phyloP scores from a whole-genome alignment of 2,113 vertebrate species.

The Trinectes maculatus region DNA sequence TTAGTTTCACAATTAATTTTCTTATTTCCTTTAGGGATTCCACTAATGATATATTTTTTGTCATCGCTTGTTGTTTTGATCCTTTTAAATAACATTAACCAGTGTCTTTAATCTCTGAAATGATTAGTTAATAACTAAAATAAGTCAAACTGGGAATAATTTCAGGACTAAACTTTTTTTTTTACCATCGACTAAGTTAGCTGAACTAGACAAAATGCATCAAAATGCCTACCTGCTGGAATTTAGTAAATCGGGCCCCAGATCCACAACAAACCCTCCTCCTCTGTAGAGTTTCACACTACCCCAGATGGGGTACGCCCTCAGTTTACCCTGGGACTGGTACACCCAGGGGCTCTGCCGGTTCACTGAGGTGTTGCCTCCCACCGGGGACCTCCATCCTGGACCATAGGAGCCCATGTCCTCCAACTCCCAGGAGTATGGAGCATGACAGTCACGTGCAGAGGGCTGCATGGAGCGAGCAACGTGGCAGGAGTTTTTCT shows the following conservation, averaged over 20 bases:
- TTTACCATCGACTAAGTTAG: not conserved
- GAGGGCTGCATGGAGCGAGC: conserved; percentile 73
- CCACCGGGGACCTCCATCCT: conserved; percentile 80
- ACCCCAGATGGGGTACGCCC: conserved; percentile 86
- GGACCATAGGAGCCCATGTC: conserved; percentile 85
- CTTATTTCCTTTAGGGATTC: too few relatives aligned
- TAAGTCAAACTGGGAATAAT: not conserved
- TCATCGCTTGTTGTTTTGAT: too few relatives aligned
- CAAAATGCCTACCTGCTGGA: conserved; percentile 81
- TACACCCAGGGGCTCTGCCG: conserved; percentile 84
- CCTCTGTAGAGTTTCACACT: conserved; percentile 86
- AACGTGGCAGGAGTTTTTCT: conserved; percentile 81
- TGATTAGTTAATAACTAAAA: not conserved
- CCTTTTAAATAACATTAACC: too few relatives aligned
- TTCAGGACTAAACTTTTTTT: not conserved
- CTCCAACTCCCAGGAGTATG: conserved; percentile 88
- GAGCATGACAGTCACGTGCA: conserved; percentile 78
- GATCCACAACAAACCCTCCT: conserved; percentile 89
- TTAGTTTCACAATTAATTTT: too few relatives aligned
- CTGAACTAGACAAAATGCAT: not conserved
- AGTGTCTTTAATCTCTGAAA: not conserved
- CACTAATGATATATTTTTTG: too few relatives aligned
- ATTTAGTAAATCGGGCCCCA: conserved; percentile 84
- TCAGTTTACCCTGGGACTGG: conserved; percentile 84
- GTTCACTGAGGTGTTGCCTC: conserved; percentile 61